Evolutionary conservation across 2,113 vertebrate species (phyloP), one percentile per base, ranked within the genome.

Genomic region (Chaetura pelagica): DNA sequence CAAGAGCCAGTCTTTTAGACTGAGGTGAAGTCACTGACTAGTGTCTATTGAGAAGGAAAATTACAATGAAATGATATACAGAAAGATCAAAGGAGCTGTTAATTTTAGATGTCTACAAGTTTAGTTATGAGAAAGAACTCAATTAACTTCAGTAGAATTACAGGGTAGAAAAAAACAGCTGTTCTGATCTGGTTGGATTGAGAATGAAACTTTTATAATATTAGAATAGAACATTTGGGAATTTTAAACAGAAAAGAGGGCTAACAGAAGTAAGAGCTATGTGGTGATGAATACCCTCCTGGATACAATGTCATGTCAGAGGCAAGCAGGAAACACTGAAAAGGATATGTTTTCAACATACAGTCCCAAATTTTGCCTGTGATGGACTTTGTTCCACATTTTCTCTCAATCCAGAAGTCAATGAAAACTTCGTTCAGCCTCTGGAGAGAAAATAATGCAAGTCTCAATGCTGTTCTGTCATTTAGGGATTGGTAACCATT

Each of bases 111-210:
- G 90, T 89, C 93, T 97, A 42, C 66, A 86, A 90, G 68, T 94
- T 95, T 97, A 92, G 76, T 97, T 97, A 95, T 63, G 73, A 93
- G 79, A 93, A 96, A 91, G 54, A 90, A 96, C 91, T 86, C 94
- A 96, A 92, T 96, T 96, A 97, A 89, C 84, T 95, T 94, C 49
- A 79, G 24, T 88, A 86, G 75, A 73, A 94, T 77, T 96, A 84
- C 44, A 74, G 16, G 68, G 51, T 29, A 42, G 51, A 93, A 90
- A 63, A 94, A 84, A 97, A 67, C 83, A 94, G 86, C 91, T 94
- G 80, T 82, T 97, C 88, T 94, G 27, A 55, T 90, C 87, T 84
- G 63, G 4, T 91, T 93, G 82, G 92, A 97, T 87, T 92, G 46
- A 73, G 82, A 93, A 78, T 84, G 52, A 94, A 93, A 90, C 34